Evolutionary conservation across 2,888 invertebrate genomes (phyloP), one percentile per base, ranked within the genome.

Genomic region (Itoplectis maculator): DNA sequence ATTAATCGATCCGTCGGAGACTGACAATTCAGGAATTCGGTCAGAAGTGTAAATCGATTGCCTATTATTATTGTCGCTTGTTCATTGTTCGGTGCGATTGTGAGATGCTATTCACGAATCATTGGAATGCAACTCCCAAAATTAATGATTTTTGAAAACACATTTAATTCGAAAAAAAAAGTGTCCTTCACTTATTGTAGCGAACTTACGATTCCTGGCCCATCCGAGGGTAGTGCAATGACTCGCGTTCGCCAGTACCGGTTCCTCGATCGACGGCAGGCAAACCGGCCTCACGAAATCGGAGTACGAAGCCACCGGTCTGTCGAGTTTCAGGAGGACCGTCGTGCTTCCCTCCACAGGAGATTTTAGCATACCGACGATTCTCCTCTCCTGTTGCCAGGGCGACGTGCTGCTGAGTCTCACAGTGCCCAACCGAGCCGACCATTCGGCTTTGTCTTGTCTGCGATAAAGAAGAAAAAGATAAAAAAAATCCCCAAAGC

Each of bases 291-390:
- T 94, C 1, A 98, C 96, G 89, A 97, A 97, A 92, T 98, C 97
- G 0, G 97, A 97, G 84, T 93, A 93, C 89, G 96, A 95, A 77
- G 94, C 94, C 0, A 97, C 94, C 0, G 97, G 95, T 77, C 96
- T 95, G 87, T 97, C 97, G 49, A 98, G 93, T 84, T 97, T 96
- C 54, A 97, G 95, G 75, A 98, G 93, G 0, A 97, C 97, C 5
- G 97, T 94, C 84, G 97, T 97, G 87, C 97, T 97, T 23, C 98
- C 98, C 92, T 97, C 97, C 0, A 98, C 97, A 0, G 97, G 98
- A 0, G 97, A 97, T 87, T 97, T 97, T 15, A 97, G 96, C 96
- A 98, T 96, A 40, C 97, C 97, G 4, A 97, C 95, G 70, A 97
- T 96, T 76, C 97, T 94, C 68, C 96, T 94, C 86, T 97, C 96